These are phyloP conservation scores for Aphis craccivora DNA, from an alignment of 1,140 invertebrate genomes.

Conservation along the genomic window DNA sequence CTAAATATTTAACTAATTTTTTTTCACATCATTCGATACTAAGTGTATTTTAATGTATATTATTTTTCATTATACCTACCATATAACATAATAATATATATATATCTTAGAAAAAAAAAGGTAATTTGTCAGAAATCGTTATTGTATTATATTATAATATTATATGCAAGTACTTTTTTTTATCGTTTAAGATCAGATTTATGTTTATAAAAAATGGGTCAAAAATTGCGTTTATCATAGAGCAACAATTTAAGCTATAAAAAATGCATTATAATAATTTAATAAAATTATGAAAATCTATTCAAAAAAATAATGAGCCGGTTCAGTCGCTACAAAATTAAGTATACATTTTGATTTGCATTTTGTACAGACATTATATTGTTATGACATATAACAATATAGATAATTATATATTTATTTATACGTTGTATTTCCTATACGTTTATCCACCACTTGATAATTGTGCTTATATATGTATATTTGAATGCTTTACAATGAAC, in stretches of 20 bases:
- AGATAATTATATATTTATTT: background rate
- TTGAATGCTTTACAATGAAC: background rate
- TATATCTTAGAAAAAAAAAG: background rate
- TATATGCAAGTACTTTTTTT: background rate
- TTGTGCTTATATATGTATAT: background rate
- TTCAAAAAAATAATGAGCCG: background rate
- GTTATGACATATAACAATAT: background rate
- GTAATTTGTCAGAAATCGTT: conserved; percentile 7
- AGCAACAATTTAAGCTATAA: background rate
- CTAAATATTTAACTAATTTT: background rate
- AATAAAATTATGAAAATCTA: background rate
- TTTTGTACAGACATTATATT: background rate
- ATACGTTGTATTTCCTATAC: background rate
- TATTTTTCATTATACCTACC: conserved; percentile 37
- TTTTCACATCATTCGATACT: background rate
- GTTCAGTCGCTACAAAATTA: background rate
- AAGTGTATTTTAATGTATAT: background rate
- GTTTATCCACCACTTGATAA: background rate
- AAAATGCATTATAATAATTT: background rate
- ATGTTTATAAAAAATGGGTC: background rate
- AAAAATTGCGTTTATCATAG: background rate
- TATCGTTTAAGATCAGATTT: background rate
- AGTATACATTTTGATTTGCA: background rate
- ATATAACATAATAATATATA: background rate
- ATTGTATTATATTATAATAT: background rate